Evolutionary conservation across 2,797 vertebrate species (phyloP).

Genomic region (Tamandua tetradactyla): DNA sequence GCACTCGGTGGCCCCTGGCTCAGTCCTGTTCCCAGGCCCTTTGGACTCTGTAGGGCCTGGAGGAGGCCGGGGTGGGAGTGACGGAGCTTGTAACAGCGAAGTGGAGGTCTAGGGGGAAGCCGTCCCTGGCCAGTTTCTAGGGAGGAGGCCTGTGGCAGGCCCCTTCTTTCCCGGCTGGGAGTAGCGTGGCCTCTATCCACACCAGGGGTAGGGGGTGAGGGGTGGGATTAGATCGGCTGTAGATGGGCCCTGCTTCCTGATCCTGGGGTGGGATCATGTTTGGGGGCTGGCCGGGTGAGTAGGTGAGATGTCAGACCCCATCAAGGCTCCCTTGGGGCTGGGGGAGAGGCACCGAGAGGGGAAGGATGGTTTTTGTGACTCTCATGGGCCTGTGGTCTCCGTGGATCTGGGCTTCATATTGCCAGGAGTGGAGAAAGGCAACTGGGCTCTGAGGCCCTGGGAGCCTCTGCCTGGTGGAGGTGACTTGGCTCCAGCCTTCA

Average conservation of each 20-base stretch:
- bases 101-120: not conserved
- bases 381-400: not conserved
- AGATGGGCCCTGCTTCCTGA: not conserved
- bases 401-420: not conserved
- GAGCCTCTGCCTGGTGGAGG: not conserved
- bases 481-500: not conserved
- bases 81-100: not conserved
- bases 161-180: not conserved
- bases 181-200: too few species aligned
- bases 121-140: too few species aligned
- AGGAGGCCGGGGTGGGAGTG: not conserved
- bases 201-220: not conserved
- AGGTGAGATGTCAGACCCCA: not conserved
- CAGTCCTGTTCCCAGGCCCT: not conserved
- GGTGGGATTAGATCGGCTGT: not conserved
- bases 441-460: fast-evolving
- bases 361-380: not conserved
- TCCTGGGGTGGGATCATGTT: too few species aligned
- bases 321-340: not conserved
- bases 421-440: not conserved
- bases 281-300: not conserved
- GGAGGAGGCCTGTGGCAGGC: not conserved
- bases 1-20: not conserved
- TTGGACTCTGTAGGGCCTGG: not conserved
- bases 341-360: fast-evolving